Percentiles rank a stretch among this genome's conserved stretches.
Evolutionary conservation across 2,888 invertebrate species (phyloP).

Genomic region (Lasius platythorax): DNA sequence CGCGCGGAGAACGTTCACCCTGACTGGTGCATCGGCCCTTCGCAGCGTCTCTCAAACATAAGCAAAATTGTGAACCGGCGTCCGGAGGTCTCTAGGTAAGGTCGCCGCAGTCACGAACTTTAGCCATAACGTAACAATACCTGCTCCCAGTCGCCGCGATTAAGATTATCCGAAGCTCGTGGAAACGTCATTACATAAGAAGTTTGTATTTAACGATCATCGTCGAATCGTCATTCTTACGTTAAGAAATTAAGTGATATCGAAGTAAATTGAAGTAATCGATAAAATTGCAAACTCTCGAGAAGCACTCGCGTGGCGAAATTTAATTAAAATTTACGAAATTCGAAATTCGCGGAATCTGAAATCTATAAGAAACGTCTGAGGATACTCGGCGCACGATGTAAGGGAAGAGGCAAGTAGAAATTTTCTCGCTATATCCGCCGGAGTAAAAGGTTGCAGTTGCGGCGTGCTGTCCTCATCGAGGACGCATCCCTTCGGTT

Average conservation of each 20-base stretch:
- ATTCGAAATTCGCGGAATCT: neutral
- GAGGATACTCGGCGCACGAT: neutral
- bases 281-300: neutral
- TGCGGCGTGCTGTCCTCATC: neutral
- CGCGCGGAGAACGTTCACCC: constrained; percentile 81
- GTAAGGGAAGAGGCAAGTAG: neutral
- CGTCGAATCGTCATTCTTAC: no score
- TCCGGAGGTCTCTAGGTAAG: constrained; percentile 57
- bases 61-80: constrained; percentile 63
- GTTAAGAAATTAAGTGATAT: neutral
- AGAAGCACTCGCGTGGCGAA: neutral
- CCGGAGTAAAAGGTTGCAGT: neutral
- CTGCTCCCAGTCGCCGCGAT: neutral
- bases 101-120: neutral
- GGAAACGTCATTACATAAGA: neutral
- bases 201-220: neutral
- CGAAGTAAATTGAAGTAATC: neutral
- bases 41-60: constrained; percentile 81
- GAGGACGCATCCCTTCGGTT: constrained; percentile 34
- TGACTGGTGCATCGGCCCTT: constrained; percentile 83
- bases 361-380: neutral
- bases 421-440: neutral
- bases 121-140: neutral
- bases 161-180: neutral
- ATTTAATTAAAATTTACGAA: neutral